Evolutionary conservation across 2,113 vertebrate genomes (phyloP).

Genomic region (Acinonyx jubatus): DNA sequence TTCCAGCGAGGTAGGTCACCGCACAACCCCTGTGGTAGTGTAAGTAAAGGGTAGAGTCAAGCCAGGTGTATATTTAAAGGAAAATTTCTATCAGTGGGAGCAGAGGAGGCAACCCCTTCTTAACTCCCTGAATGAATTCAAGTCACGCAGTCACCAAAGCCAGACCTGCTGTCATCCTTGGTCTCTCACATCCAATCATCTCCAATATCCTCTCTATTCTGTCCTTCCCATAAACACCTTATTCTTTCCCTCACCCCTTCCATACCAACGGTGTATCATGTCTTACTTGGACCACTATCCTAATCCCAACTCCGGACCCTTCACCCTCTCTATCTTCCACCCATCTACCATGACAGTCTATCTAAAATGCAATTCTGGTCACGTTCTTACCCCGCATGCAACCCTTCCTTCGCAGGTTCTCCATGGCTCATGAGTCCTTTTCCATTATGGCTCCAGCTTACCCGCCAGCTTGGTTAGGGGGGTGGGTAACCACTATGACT

Average conservation of each 20-base stretch:
- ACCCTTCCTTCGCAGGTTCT: background rate
- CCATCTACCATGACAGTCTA: background rate
- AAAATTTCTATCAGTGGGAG: background rate
- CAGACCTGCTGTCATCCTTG: background rate
- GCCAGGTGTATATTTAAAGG: background rate
- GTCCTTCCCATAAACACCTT: background rate
- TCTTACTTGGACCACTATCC: background rate
- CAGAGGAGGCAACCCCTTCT: background rate
- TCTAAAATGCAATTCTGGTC: background rate
- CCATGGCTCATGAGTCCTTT: background rate
- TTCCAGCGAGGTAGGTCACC: background rate
- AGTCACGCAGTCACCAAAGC: background rate
- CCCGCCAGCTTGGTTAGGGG: background rate
- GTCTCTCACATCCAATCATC: too few species aligned
- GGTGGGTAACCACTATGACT: background rate
- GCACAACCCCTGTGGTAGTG: background rate
- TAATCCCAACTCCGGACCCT: background rate
- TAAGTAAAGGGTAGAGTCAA: background rate
- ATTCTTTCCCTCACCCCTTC: background rate
- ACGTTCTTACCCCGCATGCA: background rate
- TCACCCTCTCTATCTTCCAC: background rate
- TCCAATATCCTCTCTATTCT: background rate
- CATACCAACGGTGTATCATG: background rate
- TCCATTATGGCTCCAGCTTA: background rate
- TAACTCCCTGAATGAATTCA: background rate